Base-by-base conservation (phyloP, 2,888 invertebrate species). In the Digitonthophagus gazella region DNA sequence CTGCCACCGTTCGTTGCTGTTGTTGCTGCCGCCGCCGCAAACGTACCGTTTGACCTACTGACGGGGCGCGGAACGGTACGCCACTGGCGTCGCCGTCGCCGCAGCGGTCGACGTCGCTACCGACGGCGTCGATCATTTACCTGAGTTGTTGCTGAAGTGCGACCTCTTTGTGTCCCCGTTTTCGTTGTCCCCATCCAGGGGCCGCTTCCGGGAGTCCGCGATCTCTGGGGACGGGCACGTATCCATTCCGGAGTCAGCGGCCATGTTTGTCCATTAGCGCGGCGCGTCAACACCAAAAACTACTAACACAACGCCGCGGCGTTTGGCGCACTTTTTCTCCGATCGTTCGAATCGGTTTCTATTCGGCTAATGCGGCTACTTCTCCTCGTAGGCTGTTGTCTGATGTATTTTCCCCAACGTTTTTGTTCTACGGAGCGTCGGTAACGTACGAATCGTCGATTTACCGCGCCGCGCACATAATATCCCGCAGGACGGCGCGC, bases 201-300 rank as follows among this genome's bases (percentile, higher is more conserved):
- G 94, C 84, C 94, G 89, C 88, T 94, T 94, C 85, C 94, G 90
- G 85, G 93, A 93, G 87, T 94, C 94, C 78, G 90, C 88, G 85
- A 92, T 93, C 89, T 94, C 94, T 85, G 94, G 93, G 88, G 93
- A 93, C 85, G 93, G 91, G 89, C 93, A 93, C 88, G 93, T 92
- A 89, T 93, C 93, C 93, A 93, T 93, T 88, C 92, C 92, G 88
- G 92, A 91, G 87, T 93, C 93, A 86, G 93, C 93, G 88, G 93
- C 93, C 93, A 93, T 93, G 87, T 91, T 91, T 65, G 66, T 75
- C 73, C 74, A 75, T 76, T 72, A 73, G 73, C 74, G 71, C 72
- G 72, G 74, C 73, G 72, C 76, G 76, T 69, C 70, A 66, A 65
- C 65, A 55, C 64, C 28, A 71, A 71, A 56, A 66, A 67, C 61